phyloP scores from a whole-genome alignment of 2,888 invertebrate species.

The Drosophila melanosoma region DNA sequence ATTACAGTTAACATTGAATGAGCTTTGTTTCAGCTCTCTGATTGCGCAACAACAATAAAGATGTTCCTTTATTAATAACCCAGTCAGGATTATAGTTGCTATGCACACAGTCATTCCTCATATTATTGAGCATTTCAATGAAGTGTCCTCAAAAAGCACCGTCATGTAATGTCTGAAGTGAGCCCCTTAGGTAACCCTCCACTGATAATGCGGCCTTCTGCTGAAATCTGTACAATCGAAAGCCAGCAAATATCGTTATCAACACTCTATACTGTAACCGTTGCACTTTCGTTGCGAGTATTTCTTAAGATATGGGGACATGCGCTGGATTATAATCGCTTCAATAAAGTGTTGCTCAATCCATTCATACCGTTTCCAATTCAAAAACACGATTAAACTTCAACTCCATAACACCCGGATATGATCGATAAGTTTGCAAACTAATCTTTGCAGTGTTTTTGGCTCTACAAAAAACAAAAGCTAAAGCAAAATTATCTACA shows the following conservation, averaged over 20 bases:
- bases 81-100: background rate
- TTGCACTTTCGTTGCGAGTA: conserved; percentile 1
- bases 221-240: conserved; percentile 13
- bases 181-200: conserved; percentile 1
- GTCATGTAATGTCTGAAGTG: background rate
- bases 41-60: background rate
- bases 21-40: background rate
- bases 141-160: background rate
- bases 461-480: background rate
- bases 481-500: conserved; percentile 12
- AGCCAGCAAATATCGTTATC: conserved; percentile 8
- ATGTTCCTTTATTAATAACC: background rate
- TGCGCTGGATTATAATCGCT: conserved; percentile 41
- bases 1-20: background rate
- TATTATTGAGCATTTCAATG: background rate
- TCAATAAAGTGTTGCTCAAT: conserved; percentile 59
- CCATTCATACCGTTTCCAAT: conserved; percentile 34
- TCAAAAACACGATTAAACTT: background rate
- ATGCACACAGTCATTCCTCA: background rate
- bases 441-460: background rate
- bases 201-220: background rate
- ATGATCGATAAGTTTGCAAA: background rate
- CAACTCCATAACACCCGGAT: background rate
- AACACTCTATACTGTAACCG: background rate
- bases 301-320: conserved; percentile 30